These are phyloP conservation scores for Cryptomyrus ogoouensis DNA, from an alignment of 2,113 vertebrate genomes.

Conservation along the genomic window DNA sequence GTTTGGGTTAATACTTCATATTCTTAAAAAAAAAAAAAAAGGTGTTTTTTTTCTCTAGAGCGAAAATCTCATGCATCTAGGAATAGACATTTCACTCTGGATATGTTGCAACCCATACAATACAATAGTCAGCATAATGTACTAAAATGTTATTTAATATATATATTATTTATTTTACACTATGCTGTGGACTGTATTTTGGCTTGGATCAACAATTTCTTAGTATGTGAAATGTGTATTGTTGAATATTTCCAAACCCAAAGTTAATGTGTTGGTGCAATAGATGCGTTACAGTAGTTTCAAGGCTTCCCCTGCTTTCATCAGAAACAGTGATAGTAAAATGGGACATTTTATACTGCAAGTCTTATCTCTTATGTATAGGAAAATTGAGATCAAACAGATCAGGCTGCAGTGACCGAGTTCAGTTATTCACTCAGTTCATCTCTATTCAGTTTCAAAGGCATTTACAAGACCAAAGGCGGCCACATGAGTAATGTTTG, in stretches of 20 bases:
- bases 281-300: neutral
- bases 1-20: slow-evolving; percentile 44
- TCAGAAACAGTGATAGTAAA: neutral
- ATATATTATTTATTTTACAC: neutral
- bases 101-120: neutral
- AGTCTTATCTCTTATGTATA: neutral
- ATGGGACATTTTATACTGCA: neutral
- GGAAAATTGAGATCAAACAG: neutral
- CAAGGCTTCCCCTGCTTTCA: neutral
- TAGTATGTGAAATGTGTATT: neutral
- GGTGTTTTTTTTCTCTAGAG: neutral
- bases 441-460: neutral
- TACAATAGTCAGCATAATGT: neutral
- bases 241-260: neutral
- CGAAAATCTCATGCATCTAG: neutral
- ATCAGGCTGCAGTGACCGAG: neutral
- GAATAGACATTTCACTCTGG: neutral
- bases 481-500: neutral
- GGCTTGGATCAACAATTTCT: neutral
- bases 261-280: neutral
- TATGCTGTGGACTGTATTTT: neutral
- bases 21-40: neutral
- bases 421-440: neutral
- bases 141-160: neutral
- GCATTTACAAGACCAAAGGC: neutral